These are phyloP conservation scores for Sylvia atricapilla DNA, from an alignment of 2,113 vertebrate genomes.

Conservation along the genomic window DNA sequence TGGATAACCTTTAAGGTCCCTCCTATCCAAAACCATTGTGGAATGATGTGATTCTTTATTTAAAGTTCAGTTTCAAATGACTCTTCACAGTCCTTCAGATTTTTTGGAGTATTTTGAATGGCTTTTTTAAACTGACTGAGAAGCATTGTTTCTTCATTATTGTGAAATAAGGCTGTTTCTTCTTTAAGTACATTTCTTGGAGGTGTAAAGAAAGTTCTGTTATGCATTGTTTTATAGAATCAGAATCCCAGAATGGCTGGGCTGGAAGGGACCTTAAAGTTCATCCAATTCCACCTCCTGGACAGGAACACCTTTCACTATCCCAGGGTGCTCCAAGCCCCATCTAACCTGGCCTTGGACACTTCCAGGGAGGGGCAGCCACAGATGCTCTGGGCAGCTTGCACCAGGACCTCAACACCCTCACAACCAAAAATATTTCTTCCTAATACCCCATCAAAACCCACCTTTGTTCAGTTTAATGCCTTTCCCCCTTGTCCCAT, in stretches of 20 bases:
- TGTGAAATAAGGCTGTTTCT: not conserved
- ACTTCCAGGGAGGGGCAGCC: not conserved
- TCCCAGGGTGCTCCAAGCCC: not conserved
- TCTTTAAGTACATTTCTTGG: not conserved
- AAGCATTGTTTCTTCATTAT: not conserved
- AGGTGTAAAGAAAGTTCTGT: not conserved
- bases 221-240: not conserved
- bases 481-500: not conserved
- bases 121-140: not conserved
- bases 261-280: not conserved
- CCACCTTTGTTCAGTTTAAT: not conserved
- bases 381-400: not conserved
- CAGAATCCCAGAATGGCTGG: not conserved
- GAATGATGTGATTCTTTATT: not conserved
- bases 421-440: not conserved
- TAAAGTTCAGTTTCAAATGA: not conserved
- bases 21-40: not conserved
- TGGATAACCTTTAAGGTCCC: not conserved
- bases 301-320: not conserved
- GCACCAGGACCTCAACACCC: not conserved
- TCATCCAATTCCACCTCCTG: not conserved
- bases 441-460: not conserved
- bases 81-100: not conserved
- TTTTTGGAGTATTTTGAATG: not conserved
- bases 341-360: accelerated